Evolutionary conservation across 1,140 invertebrate genomes (phyloP).

Genomic region (Drosophila nigromelanica): DNA sequence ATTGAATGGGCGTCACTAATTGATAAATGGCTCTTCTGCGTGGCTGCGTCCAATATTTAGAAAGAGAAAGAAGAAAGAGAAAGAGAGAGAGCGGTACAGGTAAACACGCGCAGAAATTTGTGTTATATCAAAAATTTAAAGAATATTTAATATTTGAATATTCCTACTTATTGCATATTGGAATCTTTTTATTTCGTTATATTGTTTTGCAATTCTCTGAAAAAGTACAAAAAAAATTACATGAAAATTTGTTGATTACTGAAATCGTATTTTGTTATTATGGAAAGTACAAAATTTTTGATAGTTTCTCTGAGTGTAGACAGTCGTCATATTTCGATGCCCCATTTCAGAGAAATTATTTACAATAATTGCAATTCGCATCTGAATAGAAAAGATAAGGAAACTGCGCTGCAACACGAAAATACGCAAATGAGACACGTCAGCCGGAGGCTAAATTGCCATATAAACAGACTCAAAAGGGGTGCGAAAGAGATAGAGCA

Average conservation of each 20-base stretch:
- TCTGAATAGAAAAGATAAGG: constrained; percentile 29
- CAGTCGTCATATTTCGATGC: no score
- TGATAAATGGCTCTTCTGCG: constrained; percentile 74
- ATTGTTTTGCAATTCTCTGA: no score
- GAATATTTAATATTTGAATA: no score
- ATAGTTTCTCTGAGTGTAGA: no score
- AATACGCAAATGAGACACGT: constrained; percentile 27
- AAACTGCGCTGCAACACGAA: constrained; percentile 24
- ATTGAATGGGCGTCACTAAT: constrained; percentile 76
- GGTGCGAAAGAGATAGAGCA: neutral
- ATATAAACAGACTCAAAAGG: neutral
- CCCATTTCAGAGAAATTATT: constrained; percentile 14
- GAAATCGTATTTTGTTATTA: no score
- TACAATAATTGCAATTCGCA: constrained; percentile 35
- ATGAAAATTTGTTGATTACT: no score
- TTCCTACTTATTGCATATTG: no score
- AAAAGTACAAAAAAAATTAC: no score
- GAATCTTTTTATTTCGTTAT: no score
- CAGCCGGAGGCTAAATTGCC: constrained; percentile 1
- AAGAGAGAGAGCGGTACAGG: neutral
- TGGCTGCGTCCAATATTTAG: constrained; percentile 47
- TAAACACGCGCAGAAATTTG: no score
- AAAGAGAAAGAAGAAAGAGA: neutral
- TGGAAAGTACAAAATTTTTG: no score
- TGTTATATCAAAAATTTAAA: no score